Percentiles rank a stretch among this genome's conserved stretches.
Evolutionary conservation across 2,797 vertebrate genomes (phyloP).

Genomic region (Channallabes apus): DNA sequence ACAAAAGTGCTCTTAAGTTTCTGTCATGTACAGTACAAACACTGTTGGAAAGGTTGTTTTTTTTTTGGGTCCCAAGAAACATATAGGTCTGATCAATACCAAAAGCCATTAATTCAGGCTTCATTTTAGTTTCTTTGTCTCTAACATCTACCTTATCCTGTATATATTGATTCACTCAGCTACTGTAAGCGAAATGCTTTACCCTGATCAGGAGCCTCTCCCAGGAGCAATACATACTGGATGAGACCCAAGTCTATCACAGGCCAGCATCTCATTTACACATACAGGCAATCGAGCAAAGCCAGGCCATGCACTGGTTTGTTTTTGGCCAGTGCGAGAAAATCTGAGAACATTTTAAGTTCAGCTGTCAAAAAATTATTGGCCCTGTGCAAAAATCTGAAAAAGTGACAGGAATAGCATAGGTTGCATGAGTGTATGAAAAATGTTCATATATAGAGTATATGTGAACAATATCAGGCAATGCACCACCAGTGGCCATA

Average conservation of each 20-base stretch:
- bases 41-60: too few relatives aligned
- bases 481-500: neutral
- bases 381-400: neutral
- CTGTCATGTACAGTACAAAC: too few relatives aligned
- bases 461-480: neutral
- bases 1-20: too few relatives aligned
- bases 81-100: neutral
- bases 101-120: neutral
- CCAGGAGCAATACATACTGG: neutral
- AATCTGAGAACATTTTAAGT: neutral
- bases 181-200: neutral
- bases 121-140: neutral
- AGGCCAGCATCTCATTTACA: neutral
- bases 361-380: neutral
- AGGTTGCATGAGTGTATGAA: neutral
- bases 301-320: neutral
- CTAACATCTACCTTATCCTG: neutral
- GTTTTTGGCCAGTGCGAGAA: neutral
- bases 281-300: neutral
- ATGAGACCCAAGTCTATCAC: too few relatives aligned
- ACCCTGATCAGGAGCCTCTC: neutral
- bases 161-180: neutral
- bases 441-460: neutral
- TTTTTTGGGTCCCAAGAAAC: too few relatives aligned
- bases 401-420: neutral